Evolutionary conservation across 2,797 vertebrate genomes (phyloP).

Genomic region (Agapornis canus): DNA sequence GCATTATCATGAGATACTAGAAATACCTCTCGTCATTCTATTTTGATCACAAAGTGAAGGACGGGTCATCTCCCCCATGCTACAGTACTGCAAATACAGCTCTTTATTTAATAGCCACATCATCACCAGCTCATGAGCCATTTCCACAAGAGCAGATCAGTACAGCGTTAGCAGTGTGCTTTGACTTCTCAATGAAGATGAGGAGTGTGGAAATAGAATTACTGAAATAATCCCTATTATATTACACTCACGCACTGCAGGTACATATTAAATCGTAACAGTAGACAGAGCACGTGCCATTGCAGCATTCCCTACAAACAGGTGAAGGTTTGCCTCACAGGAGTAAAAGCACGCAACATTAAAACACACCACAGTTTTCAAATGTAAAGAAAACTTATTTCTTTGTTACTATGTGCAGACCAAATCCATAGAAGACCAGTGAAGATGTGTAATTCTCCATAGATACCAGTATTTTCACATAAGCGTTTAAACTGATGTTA

Average conservation of each 20-base stretch:
- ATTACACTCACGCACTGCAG: accelerated
- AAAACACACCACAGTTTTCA: neutral
- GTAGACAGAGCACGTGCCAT: accelerated
- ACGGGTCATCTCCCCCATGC: accelerated
- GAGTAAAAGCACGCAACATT: neutral
- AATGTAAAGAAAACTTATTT: accelerated
- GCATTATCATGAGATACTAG: accelerated
- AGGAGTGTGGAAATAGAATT: neutral
- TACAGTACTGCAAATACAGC: neutral
- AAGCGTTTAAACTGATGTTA: accelerated
- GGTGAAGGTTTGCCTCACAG: neutral
- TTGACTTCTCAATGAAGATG: neutral
- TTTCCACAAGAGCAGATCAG: accelerated
- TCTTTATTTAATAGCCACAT: neutral
- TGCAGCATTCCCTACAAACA: neutral
- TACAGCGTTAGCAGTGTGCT: neutral
- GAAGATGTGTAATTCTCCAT: neutral
- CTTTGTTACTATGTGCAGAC: neutral
- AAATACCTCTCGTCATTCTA: neutral
- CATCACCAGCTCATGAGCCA: neutral
- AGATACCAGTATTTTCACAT: neutral
- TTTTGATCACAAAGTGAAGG: neutral
- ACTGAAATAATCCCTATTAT: neutral
- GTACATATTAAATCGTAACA: accelerated
- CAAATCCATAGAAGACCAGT: neutral